These are phyloP conservation scores for Mizuhopecten yessoensis DNA, from an alignment of 1,140 invertebrate genomes.

Conservation along the genomic window DNA sequence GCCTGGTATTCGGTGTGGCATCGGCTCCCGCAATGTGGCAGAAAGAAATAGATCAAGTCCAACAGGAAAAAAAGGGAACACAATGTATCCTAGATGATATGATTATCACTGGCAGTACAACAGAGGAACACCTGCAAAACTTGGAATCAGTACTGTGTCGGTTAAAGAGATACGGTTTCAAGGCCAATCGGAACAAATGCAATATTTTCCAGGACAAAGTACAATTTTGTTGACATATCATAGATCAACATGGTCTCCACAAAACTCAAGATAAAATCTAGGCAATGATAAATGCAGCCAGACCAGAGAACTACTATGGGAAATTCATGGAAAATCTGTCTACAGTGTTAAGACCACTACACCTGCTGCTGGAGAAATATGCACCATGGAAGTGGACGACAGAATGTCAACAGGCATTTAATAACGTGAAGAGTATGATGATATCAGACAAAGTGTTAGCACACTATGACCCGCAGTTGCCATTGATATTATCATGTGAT, in stretches of 20 bases:
- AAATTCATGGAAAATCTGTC: slow-evolving; percentile 56
- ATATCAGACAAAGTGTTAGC: slow-evolving; percentile 43
- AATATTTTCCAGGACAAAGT: slow-evolving; percentile 49
- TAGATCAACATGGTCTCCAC: slow-evolving; percentile 74
- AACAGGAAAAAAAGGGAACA: slow-evolving; percentile 66
- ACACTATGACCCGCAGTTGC: slow-evolving; percentile 52
- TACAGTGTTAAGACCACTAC: slow-evolving; percentile 50
- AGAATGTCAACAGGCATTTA: slow-evolving; percentile 68
- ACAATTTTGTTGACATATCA: slow-evolving; percentile 67
- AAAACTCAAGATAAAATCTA: slow-evolving; percentile 81
- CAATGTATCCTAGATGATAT: slow-evolving; percentile 67
- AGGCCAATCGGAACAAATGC: slow-evolving; percentile 49
- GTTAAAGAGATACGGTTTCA: slow-evolving; percentile 25
- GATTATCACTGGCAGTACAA: slow-evolving; percentile 52
- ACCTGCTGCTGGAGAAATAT: slow-evolving; percentile 52
- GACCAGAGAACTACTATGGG: slow-evolving; percentile 82
- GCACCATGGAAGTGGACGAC: slow-evolving; percentile 54
- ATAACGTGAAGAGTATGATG: slow-evolving; percentile 64
- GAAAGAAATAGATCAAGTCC: slow-evolving; percentile 80
- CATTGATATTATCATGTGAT: slow-evolving; percentile 82
- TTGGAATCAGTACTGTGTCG: slow-evolving; percentile 35
- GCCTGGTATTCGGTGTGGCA: slow-evolving; percentile 64
- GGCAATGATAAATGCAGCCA: slow-evolving; percentile 79
- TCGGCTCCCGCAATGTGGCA: slow-evolving; percentile 84
- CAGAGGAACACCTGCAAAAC: slow-evolving; percentile 56